Conservation (phyloP, 2,113 vertebrate genomes). For the Neodon shergylaensis region DNA sequence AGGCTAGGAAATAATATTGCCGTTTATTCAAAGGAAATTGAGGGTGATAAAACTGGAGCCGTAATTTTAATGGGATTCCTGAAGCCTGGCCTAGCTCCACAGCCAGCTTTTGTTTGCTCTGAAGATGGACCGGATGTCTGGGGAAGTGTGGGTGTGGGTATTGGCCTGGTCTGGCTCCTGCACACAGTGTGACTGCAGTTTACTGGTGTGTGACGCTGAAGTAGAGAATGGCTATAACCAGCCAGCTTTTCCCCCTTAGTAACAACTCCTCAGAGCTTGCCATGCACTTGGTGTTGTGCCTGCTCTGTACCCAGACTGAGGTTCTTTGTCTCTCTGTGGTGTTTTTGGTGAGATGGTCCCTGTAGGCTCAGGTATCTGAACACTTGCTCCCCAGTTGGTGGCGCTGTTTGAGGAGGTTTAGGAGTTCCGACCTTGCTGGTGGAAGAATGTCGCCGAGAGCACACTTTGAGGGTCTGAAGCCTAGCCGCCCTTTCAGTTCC, state of each 20-base stretch:
- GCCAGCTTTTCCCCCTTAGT: not conserved
- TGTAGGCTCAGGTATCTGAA: not conserved
- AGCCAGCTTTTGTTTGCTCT: not conserved
- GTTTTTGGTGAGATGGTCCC: not conserved
- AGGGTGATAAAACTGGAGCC: not conserved
- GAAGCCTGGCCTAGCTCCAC: constrained; percentile 25
- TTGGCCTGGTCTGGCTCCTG: not conserved
- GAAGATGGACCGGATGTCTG: not conserved
- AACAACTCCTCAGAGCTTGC: not conserved
- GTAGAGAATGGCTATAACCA: not conserved
- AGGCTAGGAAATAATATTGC: constrained; percentile 13
- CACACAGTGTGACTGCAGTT: not conserved
- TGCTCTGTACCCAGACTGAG: not conserved
- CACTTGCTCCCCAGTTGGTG: not conserved
- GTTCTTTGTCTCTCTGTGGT: not conserved
- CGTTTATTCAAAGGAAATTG: not conserved
- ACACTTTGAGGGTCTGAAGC: not conserved
- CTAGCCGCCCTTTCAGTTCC: not conserved
- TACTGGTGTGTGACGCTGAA: not conserved
- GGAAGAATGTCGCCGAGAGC: too few relatives aligned
- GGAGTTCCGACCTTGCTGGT: not conserved
- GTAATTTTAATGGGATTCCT: not conserved
- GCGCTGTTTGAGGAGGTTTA: not conserved
- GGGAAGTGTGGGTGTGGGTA: not conserved
- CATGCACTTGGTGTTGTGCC: not conserved